Conservation (phyloP, 2,888 invertebrate species). For the Andrena flavipes region DNA sequence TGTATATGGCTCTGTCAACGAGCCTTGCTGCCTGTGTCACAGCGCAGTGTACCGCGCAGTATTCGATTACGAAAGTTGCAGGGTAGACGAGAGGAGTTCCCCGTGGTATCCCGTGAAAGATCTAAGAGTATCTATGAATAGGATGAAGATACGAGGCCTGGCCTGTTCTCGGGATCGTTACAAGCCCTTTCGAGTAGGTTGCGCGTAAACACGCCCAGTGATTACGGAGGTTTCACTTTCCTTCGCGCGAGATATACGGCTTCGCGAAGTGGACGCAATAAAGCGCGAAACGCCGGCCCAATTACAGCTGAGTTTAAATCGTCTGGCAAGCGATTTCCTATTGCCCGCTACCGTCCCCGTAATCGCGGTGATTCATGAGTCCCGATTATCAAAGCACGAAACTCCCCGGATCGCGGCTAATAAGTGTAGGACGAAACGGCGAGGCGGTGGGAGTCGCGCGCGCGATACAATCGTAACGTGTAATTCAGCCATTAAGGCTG, state of each 20-base stretch:
- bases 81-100: too few relatives aligned
- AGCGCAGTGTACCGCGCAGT: too few relatives aligned
- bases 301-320: conserved; percentile 11
- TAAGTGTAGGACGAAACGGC: conserved; percentile 38
- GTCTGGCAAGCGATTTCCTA: conserved; percentile 14
- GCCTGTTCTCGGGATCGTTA: not conserved
- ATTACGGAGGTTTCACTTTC: conserved; percentile 27
- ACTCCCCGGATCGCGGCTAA: conserved; percentile 21
- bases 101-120: too few relatives aligned
- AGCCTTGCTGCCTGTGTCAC: too few relatives aligned
- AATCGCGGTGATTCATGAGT: conserved; percentile 42
- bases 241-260: not conserved
- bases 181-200: not conserved
- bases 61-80: too few relatives aligned
- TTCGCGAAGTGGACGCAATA: not conserved
- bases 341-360: conserved; percentile 28
- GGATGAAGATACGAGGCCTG: not conserved
- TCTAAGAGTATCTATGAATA: too few relatives aligned
- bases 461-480: conserved; percentile 61
- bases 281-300: not conserved
- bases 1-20: too few relatives aligned
- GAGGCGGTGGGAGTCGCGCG: conserved; percentile 22
- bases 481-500: conserved; percentile 69
- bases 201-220: not conserved
- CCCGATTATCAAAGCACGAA: conserved; percentile 50